A percentile compares a stretch with the other conserved stretches of the same genome.
Evolutionary conservation across 2,888 invertebrate genomes (phyloP).

Genomic region (Drosophila yooni): DNA sequence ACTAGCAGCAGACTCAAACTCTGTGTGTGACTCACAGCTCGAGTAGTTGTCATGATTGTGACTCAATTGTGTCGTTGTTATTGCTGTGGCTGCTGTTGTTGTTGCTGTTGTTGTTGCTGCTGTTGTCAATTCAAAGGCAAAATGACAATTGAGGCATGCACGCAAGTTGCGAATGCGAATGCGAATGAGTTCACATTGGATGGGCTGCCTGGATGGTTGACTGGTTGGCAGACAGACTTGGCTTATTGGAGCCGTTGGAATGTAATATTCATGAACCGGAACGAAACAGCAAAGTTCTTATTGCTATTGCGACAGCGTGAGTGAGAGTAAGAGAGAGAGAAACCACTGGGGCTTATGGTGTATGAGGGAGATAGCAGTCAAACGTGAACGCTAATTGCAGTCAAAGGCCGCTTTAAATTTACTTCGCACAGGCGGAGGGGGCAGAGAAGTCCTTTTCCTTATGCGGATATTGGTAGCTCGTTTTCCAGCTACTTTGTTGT

Average conservation of each 20-base stretch:
- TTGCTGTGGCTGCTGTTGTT: conserved; percentile 28
- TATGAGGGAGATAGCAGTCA: conserved; percentile 24
- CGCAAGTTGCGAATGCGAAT: conserved; percentile 59
- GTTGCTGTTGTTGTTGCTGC: conserved; percentile 20
- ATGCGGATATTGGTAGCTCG: conserved; percentile 41
- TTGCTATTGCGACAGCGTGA: conserved; percentile 2
- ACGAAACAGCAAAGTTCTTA: conserved; percentile 43
- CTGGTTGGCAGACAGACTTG: conserved; percentile 41
- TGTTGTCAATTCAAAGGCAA: conserved; percentile 55
- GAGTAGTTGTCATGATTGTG: conserved; percentile 77
- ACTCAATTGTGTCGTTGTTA: conserved; percentile 72
- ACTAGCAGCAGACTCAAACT: conserved; percentile 26
- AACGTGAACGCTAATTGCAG: conserved; percentile 78
- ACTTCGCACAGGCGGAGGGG: conserved; percentile 12
- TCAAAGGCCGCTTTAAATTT: conserved; percentile 76
- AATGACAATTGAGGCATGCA: conserved; percentile 61
- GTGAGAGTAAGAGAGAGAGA: conserved; percentile 3
- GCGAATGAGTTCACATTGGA: conserved; percentile 51
- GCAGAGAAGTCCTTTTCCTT: conserved; percentile 3
- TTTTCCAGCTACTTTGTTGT: conserved; percentile 46
- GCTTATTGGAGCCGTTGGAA: conserved; percentile 52
- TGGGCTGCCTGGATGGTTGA: conserved; percentile 37
- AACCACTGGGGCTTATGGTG: conserved; percentile 6
- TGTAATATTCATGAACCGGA: conserved; percentile 66
- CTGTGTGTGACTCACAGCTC: conserved; percentile 18